Evolutionary conservation across 1,140 invertebrate species (phyloP).

Genomic region (Meloidogyne floridensis): DNA sequence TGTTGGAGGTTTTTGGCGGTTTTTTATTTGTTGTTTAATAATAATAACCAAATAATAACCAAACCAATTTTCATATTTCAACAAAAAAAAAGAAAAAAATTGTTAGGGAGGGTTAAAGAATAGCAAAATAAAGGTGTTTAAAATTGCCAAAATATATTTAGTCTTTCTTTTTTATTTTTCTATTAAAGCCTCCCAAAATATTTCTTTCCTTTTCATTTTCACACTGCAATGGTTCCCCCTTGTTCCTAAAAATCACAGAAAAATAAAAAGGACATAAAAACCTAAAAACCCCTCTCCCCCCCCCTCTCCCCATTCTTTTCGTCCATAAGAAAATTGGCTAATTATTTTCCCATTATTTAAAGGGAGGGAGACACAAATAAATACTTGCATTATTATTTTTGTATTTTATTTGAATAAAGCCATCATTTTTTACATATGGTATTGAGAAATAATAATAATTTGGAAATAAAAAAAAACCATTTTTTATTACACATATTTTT

Average conservation of each 20-base stretch:
- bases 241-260: background rate
- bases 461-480: background rate
- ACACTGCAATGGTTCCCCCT: background rate
- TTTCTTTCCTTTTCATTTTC: background rate
- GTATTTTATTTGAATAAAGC: constrained; percentile 7
- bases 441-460: background rate
- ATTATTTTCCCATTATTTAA: constrained; percentile 9
- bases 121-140: no score
- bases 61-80: background rate
- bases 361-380: background rate
- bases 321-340: constrained; percentile 2
- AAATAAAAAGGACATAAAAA: constrained; percentile 4
- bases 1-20: background rate
- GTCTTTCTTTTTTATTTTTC: background rate
- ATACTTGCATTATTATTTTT: background rate
- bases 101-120: background rate
- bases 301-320: background rate
- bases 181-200: background rate
- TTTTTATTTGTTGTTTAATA: no score
- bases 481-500: background rate
- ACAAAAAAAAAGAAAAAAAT: background rate
- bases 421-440: background rate
- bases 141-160: constrained; percentile 6
- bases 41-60: no score
- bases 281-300: background rate